These are phyloP conservation scores for Uria aalge DNA, from an alignment of 2,113 vertebrate species.

Conservation along the genomic window DNA sequence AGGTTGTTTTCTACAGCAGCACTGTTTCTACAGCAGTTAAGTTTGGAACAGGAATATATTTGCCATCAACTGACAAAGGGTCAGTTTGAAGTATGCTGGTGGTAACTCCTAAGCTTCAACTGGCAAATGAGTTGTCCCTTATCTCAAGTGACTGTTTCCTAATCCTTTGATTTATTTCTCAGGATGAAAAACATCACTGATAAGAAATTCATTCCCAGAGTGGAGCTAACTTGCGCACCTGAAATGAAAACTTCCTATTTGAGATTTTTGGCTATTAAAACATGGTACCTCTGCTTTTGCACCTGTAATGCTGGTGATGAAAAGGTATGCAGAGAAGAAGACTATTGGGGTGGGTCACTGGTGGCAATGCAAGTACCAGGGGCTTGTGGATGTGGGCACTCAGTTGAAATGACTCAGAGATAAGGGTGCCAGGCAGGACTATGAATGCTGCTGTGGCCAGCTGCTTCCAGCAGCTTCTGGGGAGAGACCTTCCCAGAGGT, in stretches of 20 bases:
- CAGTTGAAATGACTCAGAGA: not conserved
- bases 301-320: not conserved
- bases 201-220: not conserved
- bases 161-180: not conserved
- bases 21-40: not conserved
- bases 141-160: not conserved
- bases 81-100: not conserved
- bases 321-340: not conserved
- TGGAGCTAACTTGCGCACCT: not conserved
- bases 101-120: not conserved
- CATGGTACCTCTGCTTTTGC: not conserved
- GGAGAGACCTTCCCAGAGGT: not conserved
- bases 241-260: not conserved
- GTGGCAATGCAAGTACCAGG: no score
- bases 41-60: not conserved
- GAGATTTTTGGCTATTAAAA: not conserved
- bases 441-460: not conserved
- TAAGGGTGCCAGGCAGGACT: not conserved
- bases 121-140: not conserved
- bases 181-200: not conserved
- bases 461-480: not conserved
- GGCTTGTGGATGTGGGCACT: not conserved
- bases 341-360: accelerated
- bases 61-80: not conserved
- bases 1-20: not conserved